Evolutionary conservation across 1,140 invertebrate species (phyloP).

Genomic region (Anthonomus grandis): DNA sequence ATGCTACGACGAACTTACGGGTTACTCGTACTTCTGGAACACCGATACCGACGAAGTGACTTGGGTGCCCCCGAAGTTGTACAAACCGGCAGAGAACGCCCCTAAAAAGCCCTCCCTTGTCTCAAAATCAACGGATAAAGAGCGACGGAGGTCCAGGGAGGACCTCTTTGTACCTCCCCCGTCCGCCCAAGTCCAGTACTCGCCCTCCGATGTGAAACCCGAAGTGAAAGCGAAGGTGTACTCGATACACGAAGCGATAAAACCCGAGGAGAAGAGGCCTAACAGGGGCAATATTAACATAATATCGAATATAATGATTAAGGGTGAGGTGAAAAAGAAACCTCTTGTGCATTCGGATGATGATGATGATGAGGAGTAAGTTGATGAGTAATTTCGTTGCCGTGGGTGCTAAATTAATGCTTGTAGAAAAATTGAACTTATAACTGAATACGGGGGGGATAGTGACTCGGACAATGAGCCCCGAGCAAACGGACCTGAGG

Average conservation of each 20-base stretch:
- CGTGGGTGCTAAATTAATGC: no score
- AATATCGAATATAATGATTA: not conserved
- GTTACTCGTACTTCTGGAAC: constrained; percentile 74
- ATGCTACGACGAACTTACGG: constrained; percentile 64
- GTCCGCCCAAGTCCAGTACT: not conserved
- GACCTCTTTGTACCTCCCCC: constrained; percentile 21
- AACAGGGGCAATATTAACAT: not conserved
- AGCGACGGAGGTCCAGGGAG: constrained; percentile 6
- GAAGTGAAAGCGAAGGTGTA: constrained; percentile 23
- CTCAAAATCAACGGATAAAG: not conserved
- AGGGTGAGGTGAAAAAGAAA: constrained; percentile 1
- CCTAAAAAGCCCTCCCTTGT: constrained; percentile 2
- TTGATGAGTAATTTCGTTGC: constrained; percentile 18
- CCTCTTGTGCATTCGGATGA: constrained; percentile 28
- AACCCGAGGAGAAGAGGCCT: constrained; percentile 11
- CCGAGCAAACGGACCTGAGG: constrained; percentile 17
- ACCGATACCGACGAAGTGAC: constrained; percentile 67
- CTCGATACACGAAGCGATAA: constrained; percentile 24
- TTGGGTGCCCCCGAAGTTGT: constrained; percentile 66
- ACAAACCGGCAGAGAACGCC: constrained; percentile 28
- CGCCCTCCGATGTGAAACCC: constrained; percentile 21
- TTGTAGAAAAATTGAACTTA: constrained; percentile 59
- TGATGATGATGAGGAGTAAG: constrained; percentile 57
- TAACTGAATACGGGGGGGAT: constrained; percentile 56
- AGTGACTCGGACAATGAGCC: constrained; percentile 49